These are phyloP conservation scores for Merluccius polli DNA, from an alignment of 2,797 vertebrate genomes.

Conservation along the genomic window DNA sequence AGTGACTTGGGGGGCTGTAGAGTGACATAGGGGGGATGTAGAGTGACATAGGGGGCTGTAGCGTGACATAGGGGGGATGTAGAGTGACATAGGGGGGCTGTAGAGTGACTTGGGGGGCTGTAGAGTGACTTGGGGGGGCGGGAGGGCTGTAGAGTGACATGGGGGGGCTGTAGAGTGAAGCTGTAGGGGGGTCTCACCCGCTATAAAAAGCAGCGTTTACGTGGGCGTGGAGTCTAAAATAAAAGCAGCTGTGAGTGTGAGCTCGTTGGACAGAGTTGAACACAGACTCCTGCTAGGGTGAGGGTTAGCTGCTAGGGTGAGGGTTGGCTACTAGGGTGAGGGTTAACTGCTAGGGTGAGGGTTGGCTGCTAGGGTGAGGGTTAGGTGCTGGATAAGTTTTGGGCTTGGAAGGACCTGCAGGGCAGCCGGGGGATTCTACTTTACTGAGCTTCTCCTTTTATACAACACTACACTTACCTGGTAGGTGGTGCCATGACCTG, in stretches of 20 bases:
- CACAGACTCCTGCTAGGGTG: conserved; percentile 36
- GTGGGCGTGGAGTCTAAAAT: conserved; percentile 78
- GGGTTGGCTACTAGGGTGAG: too few relatives aligned
- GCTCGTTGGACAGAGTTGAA: conserved; percentile 71
- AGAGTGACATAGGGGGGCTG: conserved; percentile 20
- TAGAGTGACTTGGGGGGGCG: conserved; percentile 56
- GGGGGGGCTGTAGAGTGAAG: conserved; percentile 54
- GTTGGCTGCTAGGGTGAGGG: too few relatives aligned
- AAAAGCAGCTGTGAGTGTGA: conserved; percentile 81
- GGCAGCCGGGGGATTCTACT: conserved; percentile 72
- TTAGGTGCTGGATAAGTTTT: too few relatives aligned
- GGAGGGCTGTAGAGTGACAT: conserved; percentile 68
- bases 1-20: neutral
- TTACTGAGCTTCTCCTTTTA: conserved; percentile 49
- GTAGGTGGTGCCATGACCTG: conserved; percentile 57
- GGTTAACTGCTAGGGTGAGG: too few relatives aligned
- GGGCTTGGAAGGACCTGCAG: conserved; percentile 68
- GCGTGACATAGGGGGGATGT: too few relatives aligned
- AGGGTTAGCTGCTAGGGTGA: conserved; percentile 47
- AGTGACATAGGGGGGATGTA: neutral
- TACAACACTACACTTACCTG: conserved; percentile 43
- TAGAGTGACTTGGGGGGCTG: conserved; percentile 12
- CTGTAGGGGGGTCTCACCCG: conserved; percentile 66
- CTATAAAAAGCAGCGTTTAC: conserved; percentile 77
- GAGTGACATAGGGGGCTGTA: too few relatives aligned